Evolutionary conservation across 2,888 invertebrate genomes (phyloP).

Genomic region (Clivina fossor): DNA sequence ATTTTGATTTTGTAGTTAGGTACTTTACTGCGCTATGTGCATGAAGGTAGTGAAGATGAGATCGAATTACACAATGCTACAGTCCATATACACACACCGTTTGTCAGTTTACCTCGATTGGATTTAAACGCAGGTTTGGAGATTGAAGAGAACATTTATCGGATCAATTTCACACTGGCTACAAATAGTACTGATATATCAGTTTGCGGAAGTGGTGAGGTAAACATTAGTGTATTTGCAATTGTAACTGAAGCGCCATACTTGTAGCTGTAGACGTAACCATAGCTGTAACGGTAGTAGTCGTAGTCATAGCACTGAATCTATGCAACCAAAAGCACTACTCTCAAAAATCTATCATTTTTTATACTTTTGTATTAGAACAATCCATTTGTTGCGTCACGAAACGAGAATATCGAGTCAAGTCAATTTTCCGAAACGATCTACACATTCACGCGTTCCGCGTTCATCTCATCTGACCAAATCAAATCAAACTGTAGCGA

Average conservation of each 20-base stretch:
- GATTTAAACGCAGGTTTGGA: constrained; percentile 54
- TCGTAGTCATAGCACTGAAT: no score
- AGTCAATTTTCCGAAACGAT: constrained; percentile 25
- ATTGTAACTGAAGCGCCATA: neutral
- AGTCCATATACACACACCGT: constrained; percentile 59
- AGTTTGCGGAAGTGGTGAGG: constrained; percentile 59
- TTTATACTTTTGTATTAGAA: constrained; percentile 16
- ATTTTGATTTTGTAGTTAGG: constrained; percentile 50
- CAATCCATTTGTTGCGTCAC: constrained; percentile 23
- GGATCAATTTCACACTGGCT: constrained; percentile 55
- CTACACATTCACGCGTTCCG: constrained; percentile 13
- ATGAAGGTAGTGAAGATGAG: constrained; percentile 49
- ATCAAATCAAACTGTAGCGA: no score
- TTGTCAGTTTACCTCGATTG: constrained; percentile 55
- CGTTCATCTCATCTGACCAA: neutral
- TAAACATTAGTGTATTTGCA: constrained; percentile 44
- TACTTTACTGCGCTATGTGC: constrained; percentile 57
- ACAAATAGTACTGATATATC: constrained; percentile 57
- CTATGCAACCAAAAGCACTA: no score
- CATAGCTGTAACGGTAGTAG: no score
- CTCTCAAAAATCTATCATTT: constrained; percentile 19
- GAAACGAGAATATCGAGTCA: no score
- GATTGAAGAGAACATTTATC: constrained; percentile 56
- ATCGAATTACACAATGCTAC: constrained; percentile 54
- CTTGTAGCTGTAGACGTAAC: no score